Percentiles rank a stretch among this genome's conserved stretches.
Evolutionary conservation across 2,888 invertebrate species (phyloP).

Genomic region (Ischnura elegans): DNA sequence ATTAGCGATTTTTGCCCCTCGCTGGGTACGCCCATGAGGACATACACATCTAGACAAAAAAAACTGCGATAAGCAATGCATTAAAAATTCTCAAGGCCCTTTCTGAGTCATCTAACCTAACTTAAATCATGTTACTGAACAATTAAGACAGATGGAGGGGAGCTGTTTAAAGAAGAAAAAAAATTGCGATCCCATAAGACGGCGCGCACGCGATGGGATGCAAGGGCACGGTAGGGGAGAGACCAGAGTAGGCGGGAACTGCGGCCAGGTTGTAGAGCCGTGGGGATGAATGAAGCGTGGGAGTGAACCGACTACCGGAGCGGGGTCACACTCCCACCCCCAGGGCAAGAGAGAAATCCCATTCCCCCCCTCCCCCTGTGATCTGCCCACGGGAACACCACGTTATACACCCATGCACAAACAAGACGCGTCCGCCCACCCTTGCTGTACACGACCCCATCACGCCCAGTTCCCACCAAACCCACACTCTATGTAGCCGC

Average conservation of each 20-base stretch:
- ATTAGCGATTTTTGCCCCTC: too few relatives aligned
- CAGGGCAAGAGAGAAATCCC: neutral
- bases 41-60: neutral
- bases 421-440: constrained; percentile 28
- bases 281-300: constrained; percentile 29
- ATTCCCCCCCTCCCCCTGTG: neutral
- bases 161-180: neutral
- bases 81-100: neutral
- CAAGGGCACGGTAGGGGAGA: neutral
- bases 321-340: constrained; percentile 24
- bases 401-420: constrained; percentile 16
- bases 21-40: too few relatives aligned
- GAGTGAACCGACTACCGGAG: constrained; percentile 16
- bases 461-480: constrained; percentile 10
- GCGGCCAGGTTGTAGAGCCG: neutral
- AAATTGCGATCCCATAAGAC: neutral
- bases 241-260: neutral
- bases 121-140: neutral
- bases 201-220: constrained; percentile 2
- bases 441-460: constrained; percentile 20
- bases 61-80: neutral
- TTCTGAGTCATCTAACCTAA: neutral
- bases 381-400: neutral
- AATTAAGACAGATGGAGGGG: neutral
- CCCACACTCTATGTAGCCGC: neutral